phyloP scores from a whole-genome alignment of 2,888 invertebrate species.

The Hyppa rectilinea region DNA sequence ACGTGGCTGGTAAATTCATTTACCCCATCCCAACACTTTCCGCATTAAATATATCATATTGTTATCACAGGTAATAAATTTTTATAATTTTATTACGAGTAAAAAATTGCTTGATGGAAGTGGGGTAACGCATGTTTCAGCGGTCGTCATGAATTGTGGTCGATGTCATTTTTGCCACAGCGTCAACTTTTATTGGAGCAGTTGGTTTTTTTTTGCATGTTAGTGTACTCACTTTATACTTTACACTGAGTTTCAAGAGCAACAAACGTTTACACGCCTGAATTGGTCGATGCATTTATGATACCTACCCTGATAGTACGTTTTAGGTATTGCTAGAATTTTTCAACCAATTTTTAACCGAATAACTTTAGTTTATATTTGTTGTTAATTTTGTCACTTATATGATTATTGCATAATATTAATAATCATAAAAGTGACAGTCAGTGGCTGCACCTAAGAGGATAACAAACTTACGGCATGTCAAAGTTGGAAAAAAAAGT shows the following conservation, averaged over 20 bases:
- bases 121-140: constrained; percentile 9
- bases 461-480: too few relatives aligned
- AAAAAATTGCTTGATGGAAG: not conserved
- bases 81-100: not conserved
- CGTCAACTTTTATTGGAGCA: not conserved
- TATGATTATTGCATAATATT: too few relatives aligned
- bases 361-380: too few relatives aligned
- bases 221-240: not conserved
- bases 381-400: too few relatives aligned
- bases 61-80: constrained; percentile 7
- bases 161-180: not conserved
- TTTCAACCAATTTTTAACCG: too few relatives aligned
- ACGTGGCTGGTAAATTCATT: not conserved
- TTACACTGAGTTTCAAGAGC: not conserved
- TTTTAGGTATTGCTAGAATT: too few relatives aligned
- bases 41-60: constrained; percentile 15
- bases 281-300: constrained; percentile 1
- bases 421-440: too few relatives aligned
- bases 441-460: too few relatives aligned
- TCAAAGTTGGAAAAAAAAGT: too few relatives aligned
- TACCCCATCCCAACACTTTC: not conserved
- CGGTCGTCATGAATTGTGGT: constrained; percentile 1
- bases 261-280: not conserved
- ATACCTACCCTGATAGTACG: not conserved
- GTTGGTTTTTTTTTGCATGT: not conserved